Conservation (phyloP, 1,140 invertebrate species). For the Dendroctonus ponderosae region DNA sequence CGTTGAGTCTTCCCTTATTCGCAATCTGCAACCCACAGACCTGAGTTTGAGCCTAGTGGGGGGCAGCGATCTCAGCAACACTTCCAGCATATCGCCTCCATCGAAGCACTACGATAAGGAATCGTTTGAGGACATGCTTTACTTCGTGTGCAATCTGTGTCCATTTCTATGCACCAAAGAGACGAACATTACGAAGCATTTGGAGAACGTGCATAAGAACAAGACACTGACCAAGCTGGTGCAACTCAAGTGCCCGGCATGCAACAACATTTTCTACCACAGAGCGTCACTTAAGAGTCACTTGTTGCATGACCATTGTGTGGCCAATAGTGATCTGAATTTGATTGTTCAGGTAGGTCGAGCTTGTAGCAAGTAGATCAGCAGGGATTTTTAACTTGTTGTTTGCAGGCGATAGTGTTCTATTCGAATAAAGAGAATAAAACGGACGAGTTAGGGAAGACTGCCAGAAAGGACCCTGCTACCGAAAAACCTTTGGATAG, state of each 20-base stretch:
- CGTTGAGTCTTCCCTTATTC: constrained; percentile 3
- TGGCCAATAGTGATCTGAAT: constrained; percentile 48
- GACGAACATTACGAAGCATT: constrained; percentile 44
- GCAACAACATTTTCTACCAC: constrained; percentile 53
- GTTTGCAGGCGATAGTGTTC: constrained; percentile 41
- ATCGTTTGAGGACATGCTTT: constrained; percentile 42
- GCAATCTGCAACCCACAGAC: constrained; percentile 21
- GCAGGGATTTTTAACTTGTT: background rate
- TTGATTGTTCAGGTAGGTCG: constrained; percentile 27
- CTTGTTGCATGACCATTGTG: constrained; percentile 53
- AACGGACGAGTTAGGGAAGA: background rate
- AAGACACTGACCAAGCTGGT: constrained; percentile 39
- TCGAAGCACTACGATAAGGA: constrained; percentile 34
- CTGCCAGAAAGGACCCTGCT: background rate
- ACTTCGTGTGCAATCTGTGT: constrained; percentile 47
- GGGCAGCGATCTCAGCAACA: constrained; percentile 19
- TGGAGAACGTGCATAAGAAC: constrained; percentile 44
- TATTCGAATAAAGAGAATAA: constrained; percentile 42
- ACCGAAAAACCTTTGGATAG: too few relatives aligned
- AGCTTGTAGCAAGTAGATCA: background rate
- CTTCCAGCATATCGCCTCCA: constrained; percentile 6
- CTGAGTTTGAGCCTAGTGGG: constrained; percentile 21
- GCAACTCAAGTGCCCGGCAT: constrained; percentile 50
- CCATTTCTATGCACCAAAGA: constrained; percentile 47
- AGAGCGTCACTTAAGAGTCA: constrained; percentile 52